Conservation (phyloP, 2,888 invertebrate genomes). For the Erannis defoliaria region DNA sequence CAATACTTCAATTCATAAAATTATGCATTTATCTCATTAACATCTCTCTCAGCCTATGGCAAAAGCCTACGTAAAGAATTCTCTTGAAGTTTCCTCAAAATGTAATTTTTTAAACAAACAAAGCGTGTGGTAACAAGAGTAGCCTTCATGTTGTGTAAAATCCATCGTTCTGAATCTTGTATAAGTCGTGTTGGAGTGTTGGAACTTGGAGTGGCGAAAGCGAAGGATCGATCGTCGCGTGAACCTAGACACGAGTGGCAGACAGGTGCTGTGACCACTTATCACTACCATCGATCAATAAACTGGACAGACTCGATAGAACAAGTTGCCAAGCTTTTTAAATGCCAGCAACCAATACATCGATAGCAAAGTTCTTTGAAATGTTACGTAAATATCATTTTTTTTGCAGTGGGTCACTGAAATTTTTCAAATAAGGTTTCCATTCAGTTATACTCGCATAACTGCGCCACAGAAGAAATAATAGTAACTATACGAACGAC, state of each 20-base stretch:
- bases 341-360: background rate
- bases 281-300: constrained; percentile 2
- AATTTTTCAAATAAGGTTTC: no score
- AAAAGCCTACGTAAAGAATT: constrained; percentile 7
- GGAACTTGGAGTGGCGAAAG: constrained; percentile 14
- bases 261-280: constrained; percentile 10
- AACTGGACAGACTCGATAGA: background rate
- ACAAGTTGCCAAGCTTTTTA: background rate
- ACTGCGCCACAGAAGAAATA: no score
- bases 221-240: background rate
- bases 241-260: background rate
- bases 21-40: no score
- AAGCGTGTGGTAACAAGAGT: constrained; percentile 2
- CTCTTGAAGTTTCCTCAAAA: constrained; percentile 8
- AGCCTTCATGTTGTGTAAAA: constrained; percentile 21
- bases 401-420: no score
- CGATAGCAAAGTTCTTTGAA: background rate
- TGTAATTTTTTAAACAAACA: constrained; percentile 19
- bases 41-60: background rate
- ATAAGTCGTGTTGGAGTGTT: constrained; percentile 1
- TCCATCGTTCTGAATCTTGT: constrained; percentile 20
- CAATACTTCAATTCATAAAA: no score
- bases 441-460: no score
- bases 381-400: no score
- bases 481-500: no score